A percentile compares a stretch with the other conserved stretches of the same genome.
Conservation (phyloP, 1,140 invertebrate genomes). For the Melitaea cinxia region DNA sequence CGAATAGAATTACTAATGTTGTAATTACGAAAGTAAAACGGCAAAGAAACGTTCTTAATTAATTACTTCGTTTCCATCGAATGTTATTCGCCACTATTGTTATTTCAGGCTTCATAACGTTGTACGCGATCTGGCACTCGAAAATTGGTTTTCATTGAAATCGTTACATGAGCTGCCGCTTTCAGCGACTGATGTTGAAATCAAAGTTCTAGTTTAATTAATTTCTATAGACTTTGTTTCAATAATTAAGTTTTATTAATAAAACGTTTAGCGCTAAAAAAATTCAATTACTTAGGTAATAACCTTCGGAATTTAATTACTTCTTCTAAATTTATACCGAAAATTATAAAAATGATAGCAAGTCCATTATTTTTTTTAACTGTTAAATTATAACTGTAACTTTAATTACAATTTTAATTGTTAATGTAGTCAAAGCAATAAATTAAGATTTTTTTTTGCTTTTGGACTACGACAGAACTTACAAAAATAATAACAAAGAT, state of each 20-base stretch:
- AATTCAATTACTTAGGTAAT: no score
- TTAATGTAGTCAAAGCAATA: no score
- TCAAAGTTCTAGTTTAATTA: slow-evolving; percentile 13
- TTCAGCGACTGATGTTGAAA: slow-evolving; percentile 1
- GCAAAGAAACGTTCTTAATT: neutral
- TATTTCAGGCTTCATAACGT: neutral
- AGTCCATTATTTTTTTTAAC: no score
- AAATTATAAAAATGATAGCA: no score
- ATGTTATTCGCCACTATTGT: neutral
- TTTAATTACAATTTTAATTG: no score
- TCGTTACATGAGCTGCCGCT: neutral
- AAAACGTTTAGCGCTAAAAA: neutral
- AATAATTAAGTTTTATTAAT: neutral
- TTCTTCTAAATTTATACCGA: no score
- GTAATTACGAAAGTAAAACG: neutral
- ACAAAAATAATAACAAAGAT: no score
- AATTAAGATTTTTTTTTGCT: no score
- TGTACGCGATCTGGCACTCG: slow-evolving; percentile 9
- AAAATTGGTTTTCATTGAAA: slow-evolving; percentile 14
- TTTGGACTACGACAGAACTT: no score
- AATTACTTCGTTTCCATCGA: neutral
- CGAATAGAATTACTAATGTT: no score
- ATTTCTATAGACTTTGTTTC: slow-evolving; percentile 1
- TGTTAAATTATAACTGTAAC: no score
- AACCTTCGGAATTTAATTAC: no score